Evolutionary conservation across 2,888 invertebrate species (phyloP).

Genomic region (Carterocephalus palaemon): DNA sequence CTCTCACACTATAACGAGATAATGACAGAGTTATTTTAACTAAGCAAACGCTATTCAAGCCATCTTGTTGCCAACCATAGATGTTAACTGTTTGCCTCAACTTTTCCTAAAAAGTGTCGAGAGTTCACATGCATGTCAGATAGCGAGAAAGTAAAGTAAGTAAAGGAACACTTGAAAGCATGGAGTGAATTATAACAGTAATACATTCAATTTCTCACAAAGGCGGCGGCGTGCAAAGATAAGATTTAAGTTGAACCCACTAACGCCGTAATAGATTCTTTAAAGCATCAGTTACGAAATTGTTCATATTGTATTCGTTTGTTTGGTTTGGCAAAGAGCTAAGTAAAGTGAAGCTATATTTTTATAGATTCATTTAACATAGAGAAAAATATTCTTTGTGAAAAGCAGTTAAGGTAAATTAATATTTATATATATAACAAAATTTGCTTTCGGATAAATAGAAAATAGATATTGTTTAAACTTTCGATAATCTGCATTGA

Average conservation of each 20-base stretch:
- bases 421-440: no score
- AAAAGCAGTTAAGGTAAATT: no score
- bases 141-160: slow-evolving; percentile 8
- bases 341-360: slow-evolving; percentile 6
- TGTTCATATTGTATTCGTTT: slow-evolving; percentile 21
- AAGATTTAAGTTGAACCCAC: slow-evolving; percentile 10
- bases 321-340: slow-evolving; percentile 9
- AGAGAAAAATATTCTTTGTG: no score
- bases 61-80: no score
- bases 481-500: slow-evolving; percentile 1
- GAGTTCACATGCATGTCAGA: slow-evolving; percentile 13
- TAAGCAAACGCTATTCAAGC: no score
- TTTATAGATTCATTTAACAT: no score
- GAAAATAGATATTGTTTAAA: no score
- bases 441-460: no score
- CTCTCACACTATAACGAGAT: no score
- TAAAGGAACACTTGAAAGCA: slow-evolving; percentile 6
- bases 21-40: no score
- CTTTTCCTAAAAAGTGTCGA: neutral
- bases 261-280: slow-evolving; percentile 13
- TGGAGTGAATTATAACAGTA: slow-evolving; percentile 16
- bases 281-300: slow-evolving; percentile 19
- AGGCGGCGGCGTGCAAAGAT: slow-evolving; percentile 14
- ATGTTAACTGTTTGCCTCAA: no score
- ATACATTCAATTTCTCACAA: slow-evolving; percentile 17